Evolutionary conservation across 2,888 invertebrate genomes (phyloP), one percentile per base, ranked within the genome.

Genomic region (Scaptomyza flava): DNA sequence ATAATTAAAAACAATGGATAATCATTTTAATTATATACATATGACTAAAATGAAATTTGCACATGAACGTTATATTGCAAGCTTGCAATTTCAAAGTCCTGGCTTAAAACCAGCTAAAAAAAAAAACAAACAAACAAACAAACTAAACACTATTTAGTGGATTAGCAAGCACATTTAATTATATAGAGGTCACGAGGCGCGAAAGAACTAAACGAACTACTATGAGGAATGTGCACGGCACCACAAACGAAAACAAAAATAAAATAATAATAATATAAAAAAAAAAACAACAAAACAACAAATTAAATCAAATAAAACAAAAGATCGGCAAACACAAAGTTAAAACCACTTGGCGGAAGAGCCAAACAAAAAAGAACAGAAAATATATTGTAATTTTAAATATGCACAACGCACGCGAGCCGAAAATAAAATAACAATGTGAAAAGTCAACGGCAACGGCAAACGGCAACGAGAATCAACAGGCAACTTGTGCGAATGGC

Each of bases 401-500:
- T 79, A 79, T 72, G 67, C 83, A 79, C 81, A 68, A 64, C 64
- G 60, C 56, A 61, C 68, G 64, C 61, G 67, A 65, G 51, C 62
- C 74, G 69, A 83, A 67, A 68, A 86, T 69, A 68, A 79, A 60
- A 54, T 41, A 66, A 66, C 53, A 53, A 64, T 53, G 43, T 36
- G 48, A 47, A 45, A 45, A 41, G 34, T 23, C 51, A 56, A 45
- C 57, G 54, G 27, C 14, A 38, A 36, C 17, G 17, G 2, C 0
- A 34, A 46, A 47, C 33, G 41, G 27, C 14, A 53, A 53, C 68
- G 72, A 77, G 72, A 33, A 53, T 56, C 68, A 68, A 71, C 88
- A 71, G 76, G 82, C 87, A 84, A 85, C 82, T 81, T 82, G 82
- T 79, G 74, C 82, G 82, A 83, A 85, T 73, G 77, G 72, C 88